These are phyloP conservation scores for Diaprepes abbreviatus DNA, from an alignment of 2,888 invertebrate genomes.

Conservation along the genomic window DNA sequence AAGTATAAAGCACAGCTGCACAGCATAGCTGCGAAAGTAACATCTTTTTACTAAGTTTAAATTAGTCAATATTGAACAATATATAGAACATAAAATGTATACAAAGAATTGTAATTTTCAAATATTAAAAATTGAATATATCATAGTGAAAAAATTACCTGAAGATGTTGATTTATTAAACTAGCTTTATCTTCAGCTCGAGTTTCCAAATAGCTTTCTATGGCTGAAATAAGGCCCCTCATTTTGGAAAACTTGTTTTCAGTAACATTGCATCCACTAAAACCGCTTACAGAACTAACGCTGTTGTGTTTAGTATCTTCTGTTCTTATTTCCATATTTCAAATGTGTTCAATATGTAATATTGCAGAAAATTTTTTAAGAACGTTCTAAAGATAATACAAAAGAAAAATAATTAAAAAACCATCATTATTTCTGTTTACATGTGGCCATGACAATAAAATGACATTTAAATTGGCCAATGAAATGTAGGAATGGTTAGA, in stretches of 20 bases:
- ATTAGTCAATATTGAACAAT: too few species aligned
- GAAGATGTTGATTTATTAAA: conserved; percentile 56
- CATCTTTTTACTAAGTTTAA: too few species aligned
- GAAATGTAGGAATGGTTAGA: background rate
- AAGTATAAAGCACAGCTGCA: too few species aligned
- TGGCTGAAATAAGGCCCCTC: conserved; percentile 50
- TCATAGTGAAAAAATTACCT: conserved; percentile 51
- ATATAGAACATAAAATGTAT: too few species aligned
- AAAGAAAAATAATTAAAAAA: background rate
- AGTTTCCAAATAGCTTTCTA: conserved; percentile 54
- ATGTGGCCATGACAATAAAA: conserved; percentile 12
- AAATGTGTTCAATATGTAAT: background rate
- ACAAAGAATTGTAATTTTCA: too few species aligned
- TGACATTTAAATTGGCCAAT: conserved; percentile 10
- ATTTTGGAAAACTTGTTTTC: conserved; percentile 49
- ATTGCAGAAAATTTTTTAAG: background rate
- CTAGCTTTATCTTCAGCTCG: conserved; percentile 53
- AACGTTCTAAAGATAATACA: background rate
- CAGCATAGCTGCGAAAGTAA: too few species aligned
- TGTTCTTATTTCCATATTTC: background rate
- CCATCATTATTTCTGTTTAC: background rate
- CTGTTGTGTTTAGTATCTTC: background rate
- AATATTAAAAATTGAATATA: too few species aligned
- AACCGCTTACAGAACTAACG: conserved; percentile 7
- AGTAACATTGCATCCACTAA: conserved; percentile 9